Percentiles rank a stretch among this genome's conserved stretches.
phyloP scores from a whole-genome alignment of 2,888 invertebrate species.

The Noctua pronuba region DNA sequence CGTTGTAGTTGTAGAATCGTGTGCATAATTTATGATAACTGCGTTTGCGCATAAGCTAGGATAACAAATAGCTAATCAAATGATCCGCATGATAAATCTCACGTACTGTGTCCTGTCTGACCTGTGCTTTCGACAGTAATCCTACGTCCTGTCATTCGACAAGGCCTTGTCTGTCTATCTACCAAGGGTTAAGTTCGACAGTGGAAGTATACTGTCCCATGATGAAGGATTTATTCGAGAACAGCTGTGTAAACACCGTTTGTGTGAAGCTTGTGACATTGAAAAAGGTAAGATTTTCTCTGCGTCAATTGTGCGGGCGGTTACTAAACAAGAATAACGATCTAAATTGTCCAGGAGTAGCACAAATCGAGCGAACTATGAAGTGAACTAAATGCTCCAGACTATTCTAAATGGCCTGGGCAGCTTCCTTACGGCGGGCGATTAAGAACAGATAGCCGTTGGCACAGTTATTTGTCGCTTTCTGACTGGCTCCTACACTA shows the following conservation, averaged over 20 bases:
- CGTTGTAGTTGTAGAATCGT: no score
- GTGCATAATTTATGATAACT: not conserved
- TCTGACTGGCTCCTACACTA: conserved; percentile 53
- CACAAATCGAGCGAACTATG: conserved; percentile 19
- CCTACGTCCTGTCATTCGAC: not conserved
- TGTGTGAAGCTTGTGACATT: no score
- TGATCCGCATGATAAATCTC: not conserved
- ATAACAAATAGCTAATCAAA: not conserved
- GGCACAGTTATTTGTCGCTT: conserved; percentile 65
- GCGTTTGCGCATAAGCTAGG: not conserved
- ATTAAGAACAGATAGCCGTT: conserved; percentile 69
- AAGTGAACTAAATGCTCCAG: conserved; percentile 42
- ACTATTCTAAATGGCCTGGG: conserved; percentile 52
- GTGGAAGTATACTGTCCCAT: not conserved
- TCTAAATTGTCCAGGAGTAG: conserved; percentile 20
- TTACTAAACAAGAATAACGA: conserved; percentile 6
- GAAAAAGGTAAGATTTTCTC: not conserved
- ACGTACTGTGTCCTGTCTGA: not conserved
- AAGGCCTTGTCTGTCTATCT: not conserved
- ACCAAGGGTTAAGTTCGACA: not conserved
- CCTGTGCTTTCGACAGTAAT: not conserved
- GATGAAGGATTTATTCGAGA: conserved; percentile 3
- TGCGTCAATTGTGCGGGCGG: not conserved
- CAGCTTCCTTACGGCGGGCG: conserved; percentile 59
- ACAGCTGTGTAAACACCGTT: not conserved